These are phyloP conservation scores for Styela plicata DNA, from an alignment of 23 tunicate genomes.

Conservation along the genomic window DNA sequence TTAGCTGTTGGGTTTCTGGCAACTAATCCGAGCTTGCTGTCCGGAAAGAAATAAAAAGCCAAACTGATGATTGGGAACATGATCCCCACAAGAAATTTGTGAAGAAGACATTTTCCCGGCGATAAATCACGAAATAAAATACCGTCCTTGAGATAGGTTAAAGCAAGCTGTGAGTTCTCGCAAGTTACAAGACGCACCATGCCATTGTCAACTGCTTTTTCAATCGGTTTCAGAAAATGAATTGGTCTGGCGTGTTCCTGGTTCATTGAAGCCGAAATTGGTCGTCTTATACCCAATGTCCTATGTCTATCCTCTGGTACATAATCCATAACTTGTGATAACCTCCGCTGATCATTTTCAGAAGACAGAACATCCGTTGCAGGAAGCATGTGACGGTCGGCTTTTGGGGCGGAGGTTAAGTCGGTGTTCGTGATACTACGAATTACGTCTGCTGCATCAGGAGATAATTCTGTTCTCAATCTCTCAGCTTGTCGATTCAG, in stretches of 20 bases:
- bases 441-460: slow-evolving; percentile 1
- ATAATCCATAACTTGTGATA: neutral
- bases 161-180: slow-evolving; percentile 28
- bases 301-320: slow-evolving; percentile 27
- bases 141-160: slow-evolving; percentile 29
- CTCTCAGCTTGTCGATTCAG: neutral
- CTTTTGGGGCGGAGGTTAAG: neutral
- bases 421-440: slow-evolving; percentile 3
- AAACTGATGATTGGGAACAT: slow-evolving; percentile 20
- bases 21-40: slow-evolving; percentile 11
- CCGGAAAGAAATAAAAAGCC: slow-evolving; percentile 16
- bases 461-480: neutral
- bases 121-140: slow-evolving; percentile 19
- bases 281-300: slow-evolving; percentile 4
- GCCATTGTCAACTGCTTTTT: slow-evolving; percentile 34
- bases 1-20: slow-evolving; percentile 28
- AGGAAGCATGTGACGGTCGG: neutral
- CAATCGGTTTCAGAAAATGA: slow-evolving; percentile 25
- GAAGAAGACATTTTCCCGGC: neutral
- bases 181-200: slow-evolving; percentile 34
- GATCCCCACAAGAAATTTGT: slow-evolving; percentile 6
- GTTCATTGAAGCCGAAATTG: neutral
- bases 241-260: slow-evolving; percentile 27
- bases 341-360: neutral
- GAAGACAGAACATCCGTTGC: neutral